A percentile compares a stretch with the other conserved stretches of the same genome.
Conservation (phyloP, 1,140 invertebrate genomes). For the Drosophila azteca region DNA sequence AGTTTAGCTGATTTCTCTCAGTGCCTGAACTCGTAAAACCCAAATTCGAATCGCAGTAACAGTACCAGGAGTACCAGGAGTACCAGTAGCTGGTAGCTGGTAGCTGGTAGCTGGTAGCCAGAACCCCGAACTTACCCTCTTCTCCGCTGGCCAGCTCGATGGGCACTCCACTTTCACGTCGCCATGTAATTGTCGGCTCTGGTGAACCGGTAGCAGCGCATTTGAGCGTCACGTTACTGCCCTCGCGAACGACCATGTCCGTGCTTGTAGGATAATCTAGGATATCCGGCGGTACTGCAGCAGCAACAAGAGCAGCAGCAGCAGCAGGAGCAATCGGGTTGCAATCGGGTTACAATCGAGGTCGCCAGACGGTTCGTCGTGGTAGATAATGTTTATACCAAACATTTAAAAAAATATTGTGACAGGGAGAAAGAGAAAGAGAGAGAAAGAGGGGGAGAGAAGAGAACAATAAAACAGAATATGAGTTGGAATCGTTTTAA, state of each 20-base stretch:
- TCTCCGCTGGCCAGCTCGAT: constrained; percentile 85
- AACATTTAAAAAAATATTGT: constrained; percentile 24
- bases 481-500: constrained; percentile 49
- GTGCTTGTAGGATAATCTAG: constrained; percentile 93
- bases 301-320: constrained; percentile 29
- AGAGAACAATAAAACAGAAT: constrained; percentile 4
- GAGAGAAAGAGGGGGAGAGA: constrained; percentile 29
- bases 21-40: constrained; percentile 16
- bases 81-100: too few species aligned
- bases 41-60: constrained; percentile 33
- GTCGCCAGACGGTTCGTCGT: constrained; percentile 57
- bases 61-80: too few species aligned
- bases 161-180: constrained; percentile 90
- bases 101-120: too few species aligned
- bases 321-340: not conserved
- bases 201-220: constrained; percentile 94
- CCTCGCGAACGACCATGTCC: constrained; percentile 94
- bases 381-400: constrained; percentile 73
- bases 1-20: constrained; percentile 1
- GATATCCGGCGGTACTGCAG: constrained; percentile 94
- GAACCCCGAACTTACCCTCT: constrained; percentile 70
- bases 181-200: constrained; percentile 92
- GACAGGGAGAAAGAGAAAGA: constrained; percentile 49
- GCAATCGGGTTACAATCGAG: constrained; percentile 54
- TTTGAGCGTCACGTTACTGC: constrained; percentile 91